Evolutionary conservation across 2,797 vertebrate species (phyloP), one percentile per base, ranked within the genome.

Genomic region (Clarias platycephalus): DNA sequence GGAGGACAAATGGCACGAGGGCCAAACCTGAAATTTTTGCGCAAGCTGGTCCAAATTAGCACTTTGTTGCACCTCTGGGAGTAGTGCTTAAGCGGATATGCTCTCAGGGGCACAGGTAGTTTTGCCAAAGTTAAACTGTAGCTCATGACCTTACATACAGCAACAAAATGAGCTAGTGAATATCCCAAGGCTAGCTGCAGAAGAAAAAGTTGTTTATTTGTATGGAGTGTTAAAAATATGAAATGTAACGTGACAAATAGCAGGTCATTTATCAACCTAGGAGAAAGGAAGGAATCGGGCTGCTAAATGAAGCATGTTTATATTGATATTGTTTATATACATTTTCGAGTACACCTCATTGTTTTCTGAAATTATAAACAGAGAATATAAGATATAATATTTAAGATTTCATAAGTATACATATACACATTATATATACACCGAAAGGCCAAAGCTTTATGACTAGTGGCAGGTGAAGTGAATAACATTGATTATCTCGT

Each of bases 161-260:
- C 85, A 71, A 78, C 70, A 67, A 77, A 88, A 60, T 55, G 22
- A 86, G 85, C 80, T 71, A 62, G 80, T 75, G 66, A 66, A 88
- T 83, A 88, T 86, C 85, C 87, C 85, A 85, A 88, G 80, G 75
- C 85, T 81, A 86, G 85, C 70, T 72, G 82, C 81, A 85, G 85
- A 78, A 75, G 60, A 84, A 84, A 89, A 89, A 87, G 44, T 81
- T 89, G 87, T 92, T 91, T 91, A 90, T 91, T 91, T 91, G 86
- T 80, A 85, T 82, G 67, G 81, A 77, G 83, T 63, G 78, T 85
- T 83, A 88, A 91, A 85, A 64, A 44, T 86, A 44, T 77, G 82
- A 85, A 80, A 85, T 83, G 79, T 78, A 87, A 81, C 74, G 84
- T 87, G 88, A 90, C 85, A 90, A 91, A 89, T 85, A 87, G 79